phyloP scores from a whole-genome alignment of 1,140 invertebrate genomes.

The Penaeus japonicus region DNA sequence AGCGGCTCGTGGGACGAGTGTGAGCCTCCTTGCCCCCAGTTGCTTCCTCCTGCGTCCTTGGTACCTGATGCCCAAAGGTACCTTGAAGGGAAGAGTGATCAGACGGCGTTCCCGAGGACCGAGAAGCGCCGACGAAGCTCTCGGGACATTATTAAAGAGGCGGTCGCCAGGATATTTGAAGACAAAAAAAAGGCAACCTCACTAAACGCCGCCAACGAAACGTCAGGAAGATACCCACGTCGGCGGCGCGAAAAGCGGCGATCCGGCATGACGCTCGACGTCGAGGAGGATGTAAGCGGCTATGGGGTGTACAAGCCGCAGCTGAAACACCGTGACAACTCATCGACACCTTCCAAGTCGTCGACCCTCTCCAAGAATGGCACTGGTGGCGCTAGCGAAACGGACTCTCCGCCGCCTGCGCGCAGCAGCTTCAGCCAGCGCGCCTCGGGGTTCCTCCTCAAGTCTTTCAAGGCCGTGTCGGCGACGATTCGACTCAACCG shows the following conservation, averaged over 20 bases:
- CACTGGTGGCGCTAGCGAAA: conserved; percentile 14
- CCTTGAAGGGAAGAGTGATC: conserved; percentile 6
- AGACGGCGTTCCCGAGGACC: not conserved
- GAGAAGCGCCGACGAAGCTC: conserved; percentile 16
- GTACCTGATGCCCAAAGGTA: not conserved
- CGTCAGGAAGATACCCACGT: not conserved
- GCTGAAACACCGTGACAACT: too few relatives aligned
- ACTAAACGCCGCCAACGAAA: not conserved
- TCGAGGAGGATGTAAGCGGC: too few relatives aligned
- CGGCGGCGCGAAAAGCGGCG: not conserved
- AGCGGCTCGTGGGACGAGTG: conserved; percentile 45
- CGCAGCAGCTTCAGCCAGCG: not conserved
- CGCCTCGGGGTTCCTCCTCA: conserved; percentile 36
- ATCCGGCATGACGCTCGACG: too few relatives aligned
- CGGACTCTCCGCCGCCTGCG: conserved; percentile 10
- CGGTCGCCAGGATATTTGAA: conserved; percentile 33
- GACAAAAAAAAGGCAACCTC: not conserved
- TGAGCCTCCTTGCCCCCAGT: conserved; percentile 29
- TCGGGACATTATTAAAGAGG: conserved; percentile 29
- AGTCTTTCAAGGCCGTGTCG: conserved; percentile 39
- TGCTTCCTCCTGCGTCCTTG: not conserved
- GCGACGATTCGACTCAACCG: conserved; percentile 32
- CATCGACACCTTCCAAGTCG: too few relatives aligned
- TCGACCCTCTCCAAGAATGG: too few relatives aligned
- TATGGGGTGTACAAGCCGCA: too few relatives aligned